A percentile compares a stretch with the other conserved stretches of the same genome.
phyloP scores from a whole-genome alignment of 2,797 vertebrate genomes.

The Rhynchotus rufescens region DNA sequence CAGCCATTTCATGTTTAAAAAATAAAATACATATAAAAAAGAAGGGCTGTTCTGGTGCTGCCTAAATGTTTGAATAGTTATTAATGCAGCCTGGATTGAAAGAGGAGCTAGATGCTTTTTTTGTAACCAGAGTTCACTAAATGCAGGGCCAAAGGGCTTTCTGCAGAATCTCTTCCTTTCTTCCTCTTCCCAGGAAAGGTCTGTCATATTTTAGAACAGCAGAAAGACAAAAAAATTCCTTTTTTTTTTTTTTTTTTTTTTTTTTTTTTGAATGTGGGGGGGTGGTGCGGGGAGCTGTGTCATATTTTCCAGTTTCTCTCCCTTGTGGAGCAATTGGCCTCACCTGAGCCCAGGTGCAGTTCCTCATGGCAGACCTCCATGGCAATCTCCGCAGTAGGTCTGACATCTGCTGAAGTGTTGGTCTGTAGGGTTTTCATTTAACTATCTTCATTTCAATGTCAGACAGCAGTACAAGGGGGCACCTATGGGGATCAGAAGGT shows the following conservation, averaged over 20 bases:
- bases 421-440: not conserved
- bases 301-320: slow-evolving; percentile 11
- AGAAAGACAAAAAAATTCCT: not conserved
- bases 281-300: too few relatives aligned
- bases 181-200: slow-evolving; percentile 7
- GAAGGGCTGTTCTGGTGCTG: not conserved
- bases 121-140: slow-evolving; percentile 40
- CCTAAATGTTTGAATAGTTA: slow-evolving; percentile 13
- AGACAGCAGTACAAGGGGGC: not conserved
- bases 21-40: not conserved
- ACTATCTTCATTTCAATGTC: not conserved
- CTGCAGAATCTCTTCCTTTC: not conserved
- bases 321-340: slow-evolving; percentile 26
- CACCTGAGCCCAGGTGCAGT: slow-evolving; percentile 9
- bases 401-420: slow-evolving; percentile 25
- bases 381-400: slow-evolving; percentile 38
- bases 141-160: slow-evolving; percentile 19
- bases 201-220: not conserved
- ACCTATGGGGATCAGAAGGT: not conserved
- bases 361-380: slow-evolving; percentile 34
- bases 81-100: slow-evolving; percentile 37
- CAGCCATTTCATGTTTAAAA: not conserved
- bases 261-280: not conserved
- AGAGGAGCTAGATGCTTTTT: slow-evolving; percentile 3
- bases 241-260: not conserved